Percentiles rank a stretch among this genome's conserved stretches.
Conservation (phyloP, 2,797 vertebrate genomes). For the Bradypus variegatus region DNA sequence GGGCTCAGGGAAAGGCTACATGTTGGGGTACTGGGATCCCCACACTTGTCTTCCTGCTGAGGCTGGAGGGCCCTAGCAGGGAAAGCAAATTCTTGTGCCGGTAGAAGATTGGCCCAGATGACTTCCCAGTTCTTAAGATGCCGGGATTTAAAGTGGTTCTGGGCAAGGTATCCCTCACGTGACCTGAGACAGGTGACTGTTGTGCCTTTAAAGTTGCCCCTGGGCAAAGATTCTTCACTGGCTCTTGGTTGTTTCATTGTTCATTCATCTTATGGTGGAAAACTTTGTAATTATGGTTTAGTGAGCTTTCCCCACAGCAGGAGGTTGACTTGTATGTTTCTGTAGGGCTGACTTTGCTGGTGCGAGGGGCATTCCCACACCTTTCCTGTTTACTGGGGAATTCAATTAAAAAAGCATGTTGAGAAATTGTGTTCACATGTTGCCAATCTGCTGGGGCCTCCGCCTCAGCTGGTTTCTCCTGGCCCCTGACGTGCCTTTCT, state of each 20-base stretch:
- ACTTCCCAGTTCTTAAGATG: not conserved
- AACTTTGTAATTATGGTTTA: too few relatives aligned
- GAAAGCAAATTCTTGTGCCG: not conserved
- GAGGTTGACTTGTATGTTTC: not conserved
- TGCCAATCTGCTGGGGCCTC: not conserved
- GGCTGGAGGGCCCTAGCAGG: not conserved
- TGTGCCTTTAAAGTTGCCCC: not conserved
- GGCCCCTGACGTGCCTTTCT: not conserved
- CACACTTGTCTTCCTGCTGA: not conserved
- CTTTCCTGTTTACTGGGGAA: not conserved
- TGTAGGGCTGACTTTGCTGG: not conserved
- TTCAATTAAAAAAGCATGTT: too few relatives aligned
- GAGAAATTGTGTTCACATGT: not conserved
- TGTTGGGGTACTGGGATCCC: not conserved
- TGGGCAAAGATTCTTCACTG: rapidly evolving
- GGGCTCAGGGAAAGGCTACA: not conserved
- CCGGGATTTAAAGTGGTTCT: not conserved
- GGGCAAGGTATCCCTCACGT: not conserved
- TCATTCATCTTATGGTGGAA: not conserved
- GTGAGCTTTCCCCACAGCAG: not conserved
- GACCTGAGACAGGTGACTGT: not conserved
- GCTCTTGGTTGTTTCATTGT: not conserved
- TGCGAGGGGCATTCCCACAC: not conserved
- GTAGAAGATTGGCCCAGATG: not conserved
- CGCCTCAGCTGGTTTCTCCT: not conserved